These are phyloP conservation scores for Drosophila sturtevanti DNA, from an alignment of 1,140 invertebrate genomes.

Conservation along the genomic window DNA sequence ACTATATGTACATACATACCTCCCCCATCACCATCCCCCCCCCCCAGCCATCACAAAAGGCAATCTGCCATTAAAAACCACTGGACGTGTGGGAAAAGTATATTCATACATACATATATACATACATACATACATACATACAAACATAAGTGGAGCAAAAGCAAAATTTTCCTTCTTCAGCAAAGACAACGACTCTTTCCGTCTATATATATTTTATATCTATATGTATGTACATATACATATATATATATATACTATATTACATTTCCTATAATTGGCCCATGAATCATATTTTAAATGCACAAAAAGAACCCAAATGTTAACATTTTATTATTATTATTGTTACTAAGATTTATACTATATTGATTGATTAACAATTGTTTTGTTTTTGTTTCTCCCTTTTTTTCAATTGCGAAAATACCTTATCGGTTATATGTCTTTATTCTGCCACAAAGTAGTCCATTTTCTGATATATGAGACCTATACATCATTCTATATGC, in stretches of 20 bases:
- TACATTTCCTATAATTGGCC: conserved; percentile 27
- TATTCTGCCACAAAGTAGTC: conserved; percentile 38
- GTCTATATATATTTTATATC: conserved; percentile 17
- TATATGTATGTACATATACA: too few relatives aligned
- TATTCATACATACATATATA: too few relatives aligned
- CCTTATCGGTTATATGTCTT: conserved; percentile 40
- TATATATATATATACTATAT: conserved; percentile 5
- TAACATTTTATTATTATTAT: not conserved
- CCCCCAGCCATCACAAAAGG: not conserved
- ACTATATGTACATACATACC: not conserved
- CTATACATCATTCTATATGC: conserved; percentile 43
- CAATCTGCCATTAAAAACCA: conserved; percentile 18
- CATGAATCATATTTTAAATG: conserved; percentile 44
- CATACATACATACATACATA: too few relatives aligned
- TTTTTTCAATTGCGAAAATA: conserved; percentile 24
- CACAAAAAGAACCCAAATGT: not conserved
- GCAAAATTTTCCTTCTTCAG: conserved; percentile 50
- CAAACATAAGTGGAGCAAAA: conserved; percentile 60
- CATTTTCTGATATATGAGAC: conserved; percentile 17
- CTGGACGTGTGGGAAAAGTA: conserved; percentile 32
- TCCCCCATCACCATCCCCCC: not conserved
- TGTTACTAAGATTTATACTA: conserved; percentile 31
- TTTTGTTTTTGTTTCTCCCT: conserved; percentile 18
- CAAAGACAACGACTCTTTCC: conserved; percentile 41
- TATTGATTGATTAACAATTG: conserved; percentile 31